These are phyloP conservation scores for Ectropis crepuscularia DNA, from an alignment of 2,888 invertebrate species.

Conservation along the genomic window DNA sequence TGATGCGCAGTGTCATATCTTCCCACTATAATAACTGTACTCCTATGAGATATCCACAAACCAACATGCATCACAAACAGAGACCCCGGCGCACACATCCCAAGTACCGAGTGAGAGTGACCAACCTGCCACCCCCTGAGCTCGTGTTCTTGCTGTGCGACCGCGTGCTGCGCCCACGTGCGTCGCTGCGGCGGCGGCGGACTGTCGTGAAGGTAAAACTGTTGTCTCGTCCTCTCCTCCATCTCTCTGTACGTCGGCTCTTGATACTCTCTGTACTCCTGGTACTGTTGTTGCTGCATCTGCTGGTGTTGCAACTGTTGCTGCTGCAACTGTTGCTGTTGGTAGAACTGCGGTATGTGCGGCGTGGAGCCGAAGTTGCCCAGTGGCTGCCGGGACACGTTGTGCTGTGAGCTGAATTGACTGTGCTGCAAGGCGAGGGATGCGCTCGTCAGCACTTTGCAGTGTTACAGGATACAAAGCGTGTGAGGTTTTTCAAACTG, in stretches of 20 bases:
- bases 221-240: slow-evolving; percentile 62
- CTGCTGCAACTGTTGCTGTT: slow-evolving; percentile 37
- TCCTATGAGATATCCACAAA: too few relatives aligned
- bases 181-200: slow-evolving; percentile 85
- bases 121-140: slow-evolving; percentile 77
- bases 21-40: too few relatives aligned
- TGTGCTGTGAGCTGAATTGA: slow-evolving; percentile 84
- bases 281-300: slow-evolving; percentile 45
- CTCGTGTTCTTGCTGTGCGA: slow-evolving; percentile 80
- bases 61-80: too few relatives aligned
- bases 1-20: too few relatives aligned
- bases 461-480: slow-evolving; percentile 15
- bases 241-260: slow-evolving; percentile 60
- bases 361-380: slow-evolving; percentile 80
- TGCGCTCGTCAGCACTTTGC: slow-evolving; percentile 43
- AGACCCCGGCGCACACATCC: too few relatives aligned
- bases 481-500: slow-evolving; percentile 13
- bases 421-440: slow-evolving; percentile 73
- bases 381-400: slow-evolving; percentile 76
- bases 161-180: slow-evolving; percentile 87
- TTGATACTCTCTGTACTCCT: slow-evolving; percentile 64
- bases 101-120: not conserved
- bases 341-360: slow-evolving; percentile 70
- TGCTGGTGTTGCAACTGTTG: slow-evolving; percentile 11
- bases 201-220: slow-evolving; percentile 91